Evolutionary conservation across 2,113 vertebrate species (phyloP).

Genomic region (Conger conger): DNA sequence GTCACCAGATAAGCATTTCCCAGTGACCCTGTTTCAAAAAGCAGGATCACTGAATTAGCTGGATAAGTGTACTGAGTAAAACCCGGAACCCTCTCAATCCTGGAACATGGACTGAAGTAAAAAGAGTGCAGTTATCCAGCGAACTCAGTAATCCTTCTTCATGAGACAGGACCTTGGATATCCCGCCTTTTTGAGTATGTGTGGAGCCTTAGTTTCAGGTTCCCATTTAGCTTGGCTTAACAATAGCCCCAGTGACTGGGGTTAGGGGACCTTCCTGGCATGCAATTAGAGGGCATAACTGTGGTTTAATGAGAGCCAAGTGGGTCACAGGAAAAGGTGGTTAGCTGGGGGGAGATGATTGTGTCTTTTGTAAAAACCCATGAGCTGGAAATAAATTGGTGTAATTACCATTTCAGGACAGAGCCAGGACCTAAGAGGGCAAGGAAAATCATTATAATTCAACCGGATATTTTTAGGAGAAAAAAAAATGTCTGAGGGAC

Average conservation of each 20-base stretch:
- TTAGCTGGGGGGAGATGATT: not conserved
- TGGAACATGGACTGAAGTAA: too few species aligned
- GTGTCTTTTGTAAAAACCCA: slow-evolving; percentile 6
- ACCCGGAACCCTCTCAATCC: too few species aligned
- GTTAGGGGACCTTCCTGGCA: not conserved
- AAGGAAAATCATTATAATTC: slow-evolving; percentile 14
- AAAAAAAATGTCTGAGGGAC: not conserved
- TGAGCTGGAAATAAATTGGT: slow-evolving; percentile 22
- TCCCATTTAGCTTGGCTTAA: not conserved
- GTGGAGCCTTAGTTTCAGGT: not conserved
- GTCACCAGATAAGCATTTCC: not conserved
- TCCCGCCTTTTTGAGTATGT: too few species aligned
- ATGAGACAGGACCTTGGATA: too few species aligned
- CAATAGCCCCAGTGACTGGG: not conserved
- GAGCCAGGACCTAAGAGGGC: not conserved
- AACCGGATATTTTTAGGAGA: not conserved
- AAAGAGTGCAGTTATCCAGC: too few species aligned
- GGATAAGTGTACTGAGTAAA: too few species aligned
- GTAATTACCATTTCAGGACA: slow-evolving; percentile 16
- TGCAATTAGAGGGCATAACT: slow-evolving; percentile 10
- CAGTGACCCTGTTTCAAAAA: not conserved
- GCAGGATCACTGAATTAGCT: too few species aligned
- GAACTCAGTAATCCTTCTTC: too few species aligned
- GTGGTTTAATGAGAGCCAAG: not conserved
- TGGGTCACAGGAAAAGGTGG: not conserved